Percentiles rank a stretch among this genome's conserved stretches.
Evolutionary conservation across 2,888 invertebrate genomes (phyloP).

Genomic region (Tetheella fluctuosa): DNA sequence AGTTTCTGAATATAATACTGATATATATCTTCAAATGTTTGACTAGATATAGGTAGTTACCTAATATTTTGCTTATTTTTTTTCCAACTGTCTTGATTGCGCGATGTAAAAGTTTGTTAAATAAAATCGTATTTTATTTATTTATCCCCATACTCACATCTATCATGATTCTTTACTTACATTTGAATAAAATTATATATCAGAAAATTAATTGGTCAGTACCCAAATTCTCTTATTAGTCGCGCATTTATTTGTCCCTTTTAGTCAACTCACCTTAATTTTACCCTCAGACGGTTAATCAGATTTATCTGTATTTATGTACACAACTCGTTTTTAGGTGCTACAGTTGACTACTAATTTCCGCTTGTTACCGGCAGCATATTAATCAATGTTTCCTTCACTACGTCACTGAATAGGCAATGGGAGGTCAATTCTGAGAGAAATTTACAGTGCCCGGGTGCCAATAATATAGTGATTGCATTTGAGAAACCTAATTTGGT

Average conservation of each 20-base stretch:
- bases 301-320: constrained; percentile 35
- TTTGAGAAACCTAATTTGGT: neutral
- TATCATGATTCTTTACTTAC: neutral
- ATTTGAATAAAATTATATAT: no score
- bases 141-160: neutral
- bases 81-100: no score
- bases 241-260: neutral
- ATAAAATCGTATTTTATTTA: neutral
- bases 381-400: constrained; percentile 45
- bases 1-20: no score
- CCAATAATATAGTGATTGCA: neutral
- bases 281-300: constrained; percentile 24
- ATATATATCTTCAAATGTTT: no score
- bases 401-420: constrained; percentile 12
- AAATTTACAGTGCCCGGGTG: neutral
- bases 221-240: neutral
- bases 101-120: neutral
- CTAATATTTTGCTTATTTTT: no score
- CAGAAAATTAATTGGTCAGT: neutral
- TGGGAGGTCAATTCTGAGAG: constrained; percentile 2
- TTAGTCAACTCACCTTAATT: constrained; percentile 22
- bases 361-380: constrained; percentile 42
- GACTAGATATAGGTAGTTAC: no score
- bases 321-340: constrained; percentile 23
- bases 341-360: constrained; percentile 42